Base-by-base conservation (phyloP, 2,113 vertebrate genomes). In the Mesitornis unicolor region DNA sequence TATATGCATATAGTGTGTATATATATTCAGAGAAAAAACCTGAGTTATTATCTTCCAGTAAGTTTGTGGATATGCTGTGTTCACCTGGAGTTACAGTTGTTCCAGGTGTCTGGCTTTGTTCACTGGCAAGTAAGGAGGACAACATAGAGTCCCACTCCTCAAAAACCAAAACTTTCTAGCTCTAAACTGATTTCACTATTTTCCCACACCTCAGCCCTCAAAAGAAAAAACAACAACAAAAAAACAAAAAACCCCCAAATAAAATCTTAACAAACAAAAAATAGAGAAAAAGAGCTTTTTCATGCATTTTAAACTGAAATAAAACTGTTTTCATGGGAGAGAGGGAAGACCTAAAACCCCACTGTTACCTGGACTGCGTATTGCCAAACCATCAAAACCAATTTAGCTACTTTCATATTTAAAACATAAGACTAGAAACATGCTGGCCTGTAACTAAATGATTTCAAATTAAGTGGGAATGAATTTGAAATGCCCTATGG, bases 151-250 rank as follows among this genome's bases (percentile, higher is more conserved):
- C 18, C 3, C 8, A 33, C 13, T 35, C 7, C 17, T 53, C 11
- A 25, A 81, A 87, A 56, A 59, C 31, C 9, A 43, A 63, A 76
- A 67, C 3, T 24, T 60, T 40, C 10, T 63, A 24, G 2, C 5
- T 63, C 15, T 71, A 48, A 61, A 63, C 13, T 84, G 9, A 21
- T 80, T 50, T 54, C 25, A n/a, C 3, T 20, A 9, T 18, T 68
- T 77, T 1, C 2, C 3, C 11, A 50, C 15, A 40, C 3, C 5
- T 8, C 8, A 45, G 2, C 3, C 19, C 40, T 53, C 35, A 26
- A 36, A 29, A 90, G 89, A 8, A 18, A 50, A 4, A 38, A 16
- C 11, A 13, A 43, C 33, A 33, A 21, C 16, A 11, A 50, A 25
- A 33, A 47, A n/a, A 7, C 4, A 45, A 6, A n/a, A n/a, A n/a